Conservation (phyloP, 1,140 invertebrate species). For the Drosophila takahashii region DNA sequence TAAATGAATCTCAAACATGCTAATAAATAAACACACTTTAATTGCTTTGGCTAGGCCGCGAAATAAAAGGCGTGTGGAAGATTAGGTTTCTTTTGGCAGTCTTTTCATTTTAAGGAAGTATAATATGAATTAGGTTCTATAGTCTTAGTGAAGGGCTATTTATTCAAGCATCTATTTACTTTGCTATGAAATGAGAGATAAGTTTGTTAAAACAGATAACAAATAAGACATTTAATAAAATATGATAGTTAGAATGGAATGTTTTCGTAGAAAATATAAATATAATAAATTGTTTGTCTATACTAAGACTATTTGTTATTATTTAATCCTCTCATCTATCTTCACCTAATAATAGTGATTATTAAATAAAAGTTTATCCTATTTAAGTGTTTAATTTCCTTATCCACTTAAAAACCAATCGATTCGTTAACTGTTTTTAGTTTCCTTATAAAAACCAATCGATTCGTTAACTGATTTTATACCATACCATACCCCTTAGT, state of each 20-base stretch:
- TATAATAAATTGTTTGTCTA: no score
- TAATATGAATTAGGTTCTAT: background rate
- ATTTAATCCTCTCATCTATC: no score
- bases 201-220: no score
- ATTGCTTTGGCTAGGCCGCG: conserved; percentile 8
- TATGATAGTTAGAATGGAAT: no score
- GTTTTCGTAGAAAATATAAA: no score
- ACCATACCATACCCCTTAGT: background rate
- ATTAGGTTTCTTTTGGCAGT: background rate
- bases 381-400: no score
- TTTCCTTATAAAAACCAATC: conserved; percentile 16
- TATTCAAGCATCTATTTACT: background rate
- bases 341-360: no score
- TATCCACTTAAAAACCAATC: background rate
- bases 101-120: background rate
- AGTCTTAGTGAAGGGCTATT: background rate
- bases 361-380: no score
- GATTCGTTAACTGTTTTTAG: no score
- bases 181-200: no score
- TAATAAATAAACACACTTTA: conserved; percentile 32
- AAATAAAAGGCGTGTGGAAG: conserved; percentile 7
- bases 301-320: no score
- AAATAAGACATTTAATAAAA: no score
- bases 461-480: conserved; percentile 5
- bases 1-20: conserved; percentile 34